Evolutionary conservation across 2,797 vertebrate species (phyloP), one percentile per base, ranked within the genome.

Genomic region (Parotocinclus haroldoi): DNA sequence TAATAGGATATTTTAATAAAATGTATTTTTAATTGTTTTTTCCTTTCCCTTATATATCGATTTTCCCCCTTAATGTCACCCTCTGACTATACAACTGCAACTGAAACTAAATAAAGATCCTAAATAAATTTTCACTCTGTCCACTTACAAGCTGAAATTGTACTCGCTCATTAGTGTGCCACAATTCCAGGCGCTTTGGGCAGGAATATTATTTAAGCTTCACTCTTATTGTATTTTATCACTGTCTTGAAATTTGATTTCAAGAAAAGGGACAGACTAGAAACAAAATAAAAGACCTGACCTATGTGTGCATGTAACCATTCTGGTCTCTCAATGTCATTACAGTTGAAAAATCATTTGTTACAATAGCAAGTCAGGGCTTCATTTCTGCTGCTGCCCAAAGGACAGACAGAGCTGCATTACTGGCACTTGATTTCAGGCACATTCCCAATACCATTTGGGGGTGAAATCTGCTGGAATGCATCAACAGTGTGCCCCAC

Each of bases 401-500:
- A 27, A 44, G 40, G 56, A 58, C 58, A 74, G 50, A 45, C 58
- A 51, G 53, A 73, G 40, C 40, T 42, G 40, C 10, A 11, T 42
- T 9, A 42, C 58, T 74, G 70, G 46, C 51, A 66, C 65, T 78
- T 65, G 50, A 68, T 71, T 74, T 74, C 63, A 71, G 69, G 64
- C 75, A 66, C 63, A 70, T 73, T 68, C 75, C 50, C 70, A 66
- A 64, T 71, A 66, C 46, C 44, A 53, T 70, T 69, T 44, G 61
- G 18, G 54, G 53, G 75, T 77, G 55, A 71, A 75, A 78, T 75
- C 70, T 73, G 64, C 62, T 78, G 67, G 69, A 80, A 69, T 63
- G 51, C 64, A 68, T 72, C 68, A 65, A 53, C 48, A 54, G 62
- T 54, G 67, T 63, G 63, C 42, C 64, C 58, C 56, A 45, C 37